phyloP scores from a whole-genome alignment of 2,113 vertebrate genomes.

The Cnemophilus loriae region DNA sequence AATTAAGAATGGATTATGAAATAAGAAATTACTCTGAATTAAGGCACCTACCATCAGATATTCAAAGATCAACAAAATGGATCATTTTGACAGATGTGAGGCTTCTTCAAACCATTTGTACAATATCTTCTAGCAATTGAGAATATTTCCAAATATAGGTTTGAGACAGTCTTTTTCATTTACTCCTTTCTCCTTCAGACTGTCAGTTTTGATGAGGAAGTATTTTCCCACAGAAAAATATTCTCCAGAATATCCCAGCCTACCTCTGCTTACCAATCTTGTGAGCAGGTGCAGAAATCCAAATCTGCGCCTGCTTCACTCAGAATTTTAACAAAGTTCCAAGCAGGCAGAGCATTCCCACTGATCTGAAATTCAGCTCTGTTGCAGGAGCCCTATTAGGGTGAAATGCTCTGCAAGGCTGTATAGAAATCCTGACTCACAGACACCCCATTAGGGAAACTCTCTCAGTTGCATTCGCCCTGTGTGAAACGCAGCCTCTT shows the following conservation, averaged over 20 bases:
- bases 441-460: background rate
- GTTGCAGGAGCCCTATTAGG: background rate
- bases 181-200: background rate
- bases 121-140: background rate
- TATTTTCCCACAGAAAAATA: background rate
- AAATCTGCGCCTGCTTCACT: background rate
- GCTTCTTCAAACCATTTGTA: background rate
- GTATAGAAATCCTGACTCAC: background rate
- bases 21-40: background rate
- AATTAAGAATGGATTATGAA: background rate
- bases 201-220: background rate
- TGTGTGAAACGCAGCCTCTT: background rate
- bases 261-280: background rate
- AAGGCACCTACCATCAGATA: background rate
- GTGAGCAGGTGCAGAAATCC: background rate
- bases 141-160: background rate
- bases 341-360: background rate
- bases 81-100: background rate
- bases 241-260: background rate
- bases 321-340: background rate
- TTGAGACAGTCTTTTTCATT: background rate
- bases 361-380: background rate
- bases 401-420: background rate
- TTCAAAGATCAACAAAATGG: background rate
- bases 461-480: background rate